Percentiles rank a stretch among this genome's conserved stretches.
These are phyloP conservation scores for Argyrosomus japonicus DNA, from an alignment of 2,113 vertebrate species.

Conservation along the genomic window DNA sequence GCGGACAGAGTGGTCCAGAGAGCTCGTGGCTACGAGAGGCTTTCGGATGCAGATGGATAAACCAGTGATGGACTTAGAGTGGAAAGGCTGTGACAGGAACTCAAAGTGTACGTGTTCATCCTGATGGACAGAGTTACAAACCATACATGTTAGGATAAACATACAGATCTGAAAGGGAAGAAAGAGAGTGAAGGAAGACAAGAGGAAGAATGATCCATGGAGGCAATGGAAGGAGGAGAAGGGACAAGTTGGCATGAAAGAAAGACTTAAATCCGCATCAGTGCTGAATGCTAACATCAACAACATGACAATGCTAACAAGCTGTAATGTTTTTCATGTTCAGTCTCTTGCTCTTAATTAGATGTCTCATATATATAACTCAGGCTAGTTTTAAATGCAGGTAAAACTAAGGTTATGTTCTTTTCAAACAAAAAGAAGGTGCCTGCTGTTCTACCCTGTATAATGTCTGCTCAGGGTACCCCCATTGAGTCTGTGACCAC, in stretches of 20 bases:
- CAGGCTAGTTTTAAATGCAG: too few species aligned
- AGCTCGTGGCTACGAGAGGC: conserved; percentile 92
- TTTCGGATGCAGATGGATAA: conserved; percentile 91
- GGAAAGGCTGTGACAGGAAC: conserved; percentile 88
- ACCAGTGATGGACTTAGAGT: conserved; percentile 90
- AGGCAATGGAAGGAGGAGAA: not conserved
- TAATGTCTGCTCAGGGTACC: too few species aligned
- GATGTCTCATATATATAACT: too few species aligned
- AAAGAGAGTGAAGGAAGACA: not conserved
- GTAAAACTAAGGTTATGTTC: too few species aligned
- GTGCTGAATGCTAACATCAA: not conserved
- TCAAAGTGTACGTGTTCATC: conserved; percentile 86
- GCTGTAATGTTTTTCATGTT: too few species aligned
- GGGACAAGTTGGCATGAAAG: not conserved
- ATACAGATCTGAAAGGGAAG: not conserved
- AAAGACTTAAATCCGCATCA: not conserved
- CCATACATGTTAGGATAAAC: not conserved
- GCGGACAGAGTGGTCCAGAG: conserved; percentile 91
- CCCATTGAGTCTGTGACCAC: too few species aligned
- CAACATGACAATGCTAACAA: not conserved
- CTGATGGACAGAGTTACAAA: conserved; percentile 72
- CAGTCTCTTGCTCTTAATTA: too few species aligned
- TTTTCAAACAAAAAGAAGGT: too few species aligned
- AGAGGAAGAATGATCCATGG: not conserved
- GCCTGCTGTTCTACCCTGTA: too few species aligned